Percentiles rank a stretch among this genome's conserved stretches.
These are phyloP conservation scores for Drosophila algonquin DNA, from an alignment of 2,888 invertebrate genomes.

Conservation along the genomic window DNA sequence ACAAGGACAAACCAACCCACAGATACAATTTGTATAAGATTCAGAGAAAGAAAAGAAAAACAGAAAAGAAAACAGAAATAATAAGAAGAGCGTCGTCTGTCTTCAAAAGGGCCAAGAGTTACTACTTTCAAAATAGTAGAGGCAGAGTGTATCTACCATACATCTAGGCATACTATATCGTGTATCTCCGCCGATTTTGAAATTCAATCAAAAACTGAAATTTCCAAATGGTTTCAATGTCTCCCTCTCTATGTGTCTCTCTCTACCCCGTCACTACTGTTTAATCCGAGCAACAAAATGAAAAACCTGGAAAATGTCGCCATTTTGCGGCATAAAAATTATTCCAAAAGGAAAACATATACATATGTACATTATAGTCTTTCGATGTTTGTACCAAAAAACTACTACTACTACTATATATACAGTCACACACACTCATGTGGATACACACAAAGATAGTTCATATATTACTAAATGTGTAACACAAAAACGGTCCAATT, in stretches of 20 bases:
- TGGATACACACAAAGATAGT: constrained; percentile 2
- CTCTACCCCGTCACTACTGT: not conserved
- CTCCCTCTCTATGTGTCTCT: constrained; percentile 38
- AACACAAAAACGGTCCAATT: constrained; percentile 72
- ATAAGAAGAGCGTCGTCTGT: not conserved
- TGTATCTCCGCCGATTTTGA: constrained; percentile 26
- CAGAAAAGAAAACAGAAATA: constrained; percentile 6
- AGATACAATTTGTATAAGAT: constrained; percentile 24
- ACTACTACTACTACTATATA: constrained; percentile 34
- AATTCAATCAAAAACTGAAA: constrained; percentile 30
- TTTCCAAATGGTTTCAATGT: constrained; percentile 64
- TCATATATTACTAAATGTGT: constrained; percentile 66
- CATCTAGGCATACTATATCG: not conserved
- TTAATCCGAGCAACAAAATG: constrained; percentile 4
- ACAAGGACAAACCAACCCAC: constrained; percentile 19
- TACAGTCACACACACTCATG: not conserved
- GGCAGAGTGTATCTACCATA: constrained; percentile 13
- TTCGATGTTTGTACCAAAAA: constrained; percentile 60
- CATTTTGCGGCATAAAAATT: constrained; percentile 60
- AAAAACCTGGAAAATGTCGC: constrained; percentile 40
- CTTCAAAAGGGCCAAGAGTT: constrained; percentile 45
- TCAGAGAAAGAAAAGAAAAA: not conserved
- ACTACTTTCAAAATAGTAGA: constrained; percentile 24
- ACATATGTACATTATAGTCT: constrained; percentile 49
- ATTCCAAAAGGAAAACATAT: constrained; percentile 24